Evolutionary conservation across 2,113 vertebrate genomes (phyloP).

Genomic region (Dromas ardeola): DNA sequence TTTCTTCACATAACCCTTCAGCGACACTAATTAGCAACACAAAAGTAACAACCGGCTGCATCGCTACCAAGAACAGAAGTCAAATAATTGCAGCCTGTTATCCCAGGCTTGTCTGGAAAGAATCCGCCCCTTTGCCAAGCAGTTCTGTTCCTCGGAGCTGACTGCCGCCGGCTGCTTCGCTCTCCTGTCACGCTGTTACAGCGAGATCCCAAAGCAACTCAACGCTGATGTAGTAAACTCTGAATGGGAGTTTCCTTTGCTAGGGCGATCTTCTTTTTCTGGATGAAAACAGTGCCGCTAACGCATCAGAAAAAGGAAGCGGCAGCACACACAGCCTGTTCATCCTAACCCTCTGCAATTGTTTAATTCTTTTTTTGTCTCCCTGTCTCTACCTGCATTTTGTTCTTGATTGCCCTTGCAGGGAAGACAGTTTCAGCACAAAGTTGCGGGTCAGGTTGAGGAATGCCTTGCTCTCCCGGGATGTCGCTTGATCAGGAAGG

Average conservation of each 20-base stretch:
- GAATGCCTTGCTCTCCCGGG: neutral
- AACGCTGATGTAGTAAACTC: neutral
- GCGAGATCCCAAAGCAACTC: neutral
- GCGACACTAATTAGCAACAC: neutral
- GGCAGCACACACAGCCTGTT: rapidly evolving
- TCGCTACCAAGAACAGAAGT: neutral
- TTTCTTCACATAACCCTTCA: neutral
- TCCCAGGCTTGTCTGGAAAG: neutral
- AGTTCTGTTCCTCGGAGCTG: neutral
- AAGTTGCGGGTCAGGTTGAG: neutral
- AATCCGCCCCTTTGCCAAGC: neutral
- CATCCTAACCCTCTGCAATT: neutral
- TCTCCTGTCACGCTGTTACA: neutral
- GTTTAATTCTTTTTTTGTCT: neutral
- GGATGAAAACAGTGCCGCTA: neutral
- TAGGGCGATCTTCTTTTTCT: neutral
- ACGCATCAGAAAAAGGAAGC: neutral
- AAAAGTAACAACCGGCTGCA: neutral
- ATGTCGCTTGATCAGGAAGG: neutral
- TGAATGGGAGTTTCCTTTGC: neutral
- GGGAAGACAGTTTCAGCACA: neutral
- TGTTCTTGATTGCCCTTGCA: neutral
- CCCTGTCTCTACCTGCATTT: neutral
- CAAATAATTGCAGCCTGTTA: neutral
- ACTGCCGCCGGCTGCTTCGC: rapidly evolving